phyloP scores from a whole-genome alignment of 2,888 invertebrate genomes.

The Eudasyphora cyanicolor region DNA sequence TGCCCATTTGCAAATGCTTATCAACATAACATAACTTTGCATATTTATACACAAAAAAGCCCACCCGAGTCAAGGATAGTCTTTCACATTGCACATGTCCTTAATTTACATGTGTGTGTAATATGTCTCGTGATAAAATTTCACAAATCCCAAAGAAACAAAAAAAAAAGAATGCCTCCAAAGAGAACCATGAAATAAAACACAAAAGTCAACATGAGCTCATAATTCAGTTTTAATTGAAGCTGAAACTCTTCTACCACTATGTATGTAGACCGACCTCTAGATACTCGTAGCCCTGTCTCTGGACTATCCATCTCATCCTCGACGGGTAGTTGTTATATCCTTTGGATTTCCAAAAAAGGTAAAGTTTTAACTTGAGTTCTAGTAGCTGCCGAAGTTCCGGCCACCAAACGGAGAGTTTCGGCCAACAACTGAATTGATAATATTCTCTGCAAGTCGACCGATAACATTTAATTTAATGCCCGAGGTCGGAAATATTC shows the following conservation, averaged over 20 bases:
- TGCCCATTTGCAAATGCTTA: slow-evolving; percentile 55
- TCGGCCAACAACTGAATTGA: slow-evolving; percentile 69
- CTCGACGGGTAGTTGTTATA: neutral
- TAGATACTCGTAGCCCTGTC: neutral
- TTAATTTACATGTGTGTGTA: slow-evolving; percentile 21
- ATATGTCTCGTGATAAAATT: slow-evolving; percentile 7
- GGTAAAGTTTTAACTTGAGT: slow-evolving; percentile 30
- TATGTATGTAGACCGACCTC: too few species aligned
- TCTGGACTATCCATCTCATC: neutral
- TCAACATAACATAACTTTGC: slow-evolving; percentile 33
- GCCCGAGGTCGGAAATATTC: slow-evolving; percentile 81
- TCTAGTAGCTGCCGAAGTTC: slow-evolving; percentile 32
- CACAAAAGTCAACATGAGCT: slow-evolving; percentile 65
- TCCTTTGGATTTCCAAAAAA: neutral
- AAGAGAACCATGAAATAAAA: slow-evolving; percentile 39
- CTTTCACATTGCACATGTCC: neutral
- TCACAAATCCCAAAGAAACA: slow-evolving; percentile 34
- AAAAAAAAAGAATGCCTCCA: slow-evolving; percentile 32
- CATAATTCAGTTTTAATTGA: slow-evolving; percentile 67
- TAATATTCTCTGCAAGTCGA: slow-evolving; percentile 80
- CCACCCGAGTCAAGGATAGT: too few species aligned
- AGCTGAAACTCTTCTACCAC: slow-evolving; percentile 47
- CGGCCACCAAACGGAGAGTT: neutral
- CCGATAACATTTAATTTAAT: slow-evolving; percentile 81
- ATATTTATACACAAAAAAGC: neutral